Evolutionary conservation across 2,888 invertebrate genomes (phyloP).

Genomic region (Dinocampus coccinellae): DNA sequence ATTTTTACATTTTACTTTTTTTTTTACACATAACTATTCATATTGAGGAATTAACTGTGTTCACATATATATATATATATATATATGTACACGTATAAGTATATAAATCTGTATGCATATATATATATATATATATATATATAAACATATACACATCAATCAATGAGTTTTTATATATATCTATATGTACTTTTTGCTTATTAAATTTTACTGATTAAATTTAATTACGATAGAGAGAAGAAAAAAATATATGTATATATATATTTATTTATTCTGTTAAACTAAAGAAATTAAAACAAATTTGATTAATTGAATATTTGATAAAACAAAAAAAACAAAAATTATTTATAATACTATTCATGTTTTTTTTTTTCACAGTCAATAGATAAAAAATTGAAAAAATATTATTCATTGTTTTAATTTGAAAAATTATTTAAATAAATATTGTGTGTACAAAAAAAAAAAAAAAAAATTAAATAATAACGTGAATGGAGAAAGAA

Average conservation of each 20-base stretch:
- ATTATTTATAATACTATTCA: too few relatives aligned
- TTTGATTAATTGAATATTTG: too few relatives aligned
- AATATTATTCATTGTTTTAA: not conserved
- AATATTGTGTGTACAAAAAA: slow-evolving; percentile 35
- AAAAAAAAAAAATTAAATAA: too few relatives aligned
- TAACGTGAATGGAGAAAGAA: slow-evolving; percentile 57
- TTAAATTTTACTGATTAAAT: slow-evolving; percentile 4
- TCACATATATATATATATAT: too few relatives aligned
- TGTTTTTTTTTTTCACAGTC: too few relatives aligned
- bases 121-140: not conserved
- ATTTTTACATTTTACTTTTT: too few relatives aligned
- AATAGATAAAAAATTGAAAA: too few relatives aligned
- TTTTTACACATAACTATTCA: not conserved
- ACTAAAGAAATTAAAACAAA: not conserved
- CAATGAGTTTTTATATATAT: not conserved
- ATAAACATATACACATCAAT: not conserved
- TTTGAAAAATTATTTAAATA: not conserved
- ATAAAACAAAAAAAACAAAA: too few relatives aligned
- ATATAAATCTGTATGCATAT: not conserved
- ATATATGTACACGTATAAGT: not conserved
- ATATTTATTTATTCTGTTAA: not conserved
- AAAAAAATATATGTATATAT: not conserved
- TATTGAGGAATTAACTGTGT: too few relatives aligned
- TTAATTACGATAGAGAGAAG: too few relatives aligned
- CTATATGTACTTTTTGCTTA: not conserved